Base-by-base conservation (phyloP, 2,113 vertebrate genomes). In the Hippocampus barbouri region DNA sequence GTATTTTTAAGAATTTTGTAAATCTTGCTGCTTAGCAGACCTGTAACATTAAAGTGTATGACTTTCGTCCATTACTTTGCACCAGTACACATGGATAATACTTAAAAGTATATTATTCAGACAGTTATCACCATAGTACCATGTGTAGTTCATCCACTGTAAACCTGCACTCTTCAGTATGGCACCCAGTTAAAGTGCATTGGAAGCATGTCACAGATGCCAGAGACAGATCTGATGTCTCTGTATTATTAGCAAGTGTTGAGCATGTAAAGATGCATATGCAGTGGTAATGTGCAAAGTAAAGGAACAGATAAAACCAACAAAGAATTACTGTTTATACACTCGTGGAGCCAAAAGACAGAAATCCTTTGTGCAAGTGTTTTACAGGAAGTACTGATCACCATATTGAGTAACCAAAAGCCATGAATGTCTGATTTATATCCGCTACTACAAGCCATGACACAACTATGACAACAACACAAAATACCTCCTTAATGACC, bases 391-490 rank as follows among this genome's bases (percentile, higher is more conserved):
- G 78, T 76, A 67, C 53, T 80, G 78, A 80, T 53, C 27, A 60
- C 30, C 34, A 23, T 7, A 49, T 54, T 54, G 6, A 8, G 25
- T 60, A 60, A 60, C 11, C 21, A 69, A 68, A 6, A 62, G 75
- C 68, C 18, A 54, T 49, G 1, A 23, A 61, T 38, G 82, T 81
- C 79, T 79, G 69, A 75, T 59, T 27, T 47, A 30, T 70, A 82
- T 85, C 87, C 87, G 79, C 40, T 62, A 25, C 56, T 5, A 15
- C 54, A 62, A 14, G 53, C 51, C 18, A 14, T 0, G 11, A 56
- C n/a, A 65, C 40, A 43, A 14, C 45, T 20, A 30, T 43, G 34
- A 61, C 47, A 72, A 62, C 45, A 67, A 3, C 5, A 9, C 10
- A 38, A 78, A 45, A 54, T 8, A n/a, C 40, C 62, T 40, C 65